Conservation (phyloP, 2,888 invertebrate species). For the Axea sp. region DNA sequence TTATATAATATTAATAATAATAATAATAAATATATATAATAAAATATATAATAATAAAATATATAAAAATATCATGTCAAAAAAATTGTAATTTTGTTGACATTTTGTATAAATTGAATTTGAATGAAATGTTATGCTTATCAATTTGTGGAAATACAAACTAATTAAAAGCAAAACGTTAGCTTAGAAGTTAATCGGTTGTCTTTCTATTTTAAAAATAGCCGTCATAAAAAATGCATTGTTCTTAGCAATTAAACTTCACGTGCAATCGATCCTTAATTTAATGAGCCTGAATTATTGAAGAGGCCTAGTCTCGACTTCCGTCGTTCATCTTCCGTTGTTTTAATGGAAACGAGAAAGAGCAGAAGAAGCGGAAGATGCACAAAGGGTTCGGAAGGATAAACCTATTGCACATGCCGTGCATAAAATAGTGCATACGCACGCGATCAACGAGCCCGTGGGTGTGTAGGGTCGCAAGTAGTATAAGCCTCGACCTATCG, state of each 20-base stretch:
- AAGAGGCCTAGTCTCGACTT: conserved; percentile 19
- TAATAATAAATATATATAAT: no score
- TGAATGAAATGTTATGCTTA: no score
- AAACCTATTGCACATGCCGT: conserved; percentile 45
- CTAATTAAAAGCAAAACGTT: conserved; percentile 13
- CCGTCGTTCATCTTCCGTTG: conserved; percentile 49
- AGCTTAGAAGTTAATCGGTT: no score
- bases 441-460: conserved; percentile 58
- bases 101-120: no score
- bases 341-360: conserved; percentile 32
- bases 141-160: no score
- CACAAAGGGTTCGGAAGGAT: conserved; percentile 52
- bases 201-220: conserved; percentile 7
- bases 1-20: no score
- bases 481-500: conserved; percentile 68
- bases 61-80: no score
- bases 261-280: conserved; percentile 32
- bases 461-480: conserved; percentile 66
- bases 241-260: conserved; percentile 32
- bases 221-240: conserved; percentile 30
- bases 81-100: no score
- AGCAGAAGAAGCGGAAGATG: conserved; percentile 45
- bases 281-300: conserved; percentile 49
- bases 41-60: no score
- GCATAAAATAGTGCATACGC: conserved; percentile 53